Percentiles rank a stretch among this genome's conserved stretches.
These are phyloP conservation scores for Sebastes hubbsi DNA, from an alignment of 2,797 vertebrate genomes.

Conservation along the genomic window DNA sequence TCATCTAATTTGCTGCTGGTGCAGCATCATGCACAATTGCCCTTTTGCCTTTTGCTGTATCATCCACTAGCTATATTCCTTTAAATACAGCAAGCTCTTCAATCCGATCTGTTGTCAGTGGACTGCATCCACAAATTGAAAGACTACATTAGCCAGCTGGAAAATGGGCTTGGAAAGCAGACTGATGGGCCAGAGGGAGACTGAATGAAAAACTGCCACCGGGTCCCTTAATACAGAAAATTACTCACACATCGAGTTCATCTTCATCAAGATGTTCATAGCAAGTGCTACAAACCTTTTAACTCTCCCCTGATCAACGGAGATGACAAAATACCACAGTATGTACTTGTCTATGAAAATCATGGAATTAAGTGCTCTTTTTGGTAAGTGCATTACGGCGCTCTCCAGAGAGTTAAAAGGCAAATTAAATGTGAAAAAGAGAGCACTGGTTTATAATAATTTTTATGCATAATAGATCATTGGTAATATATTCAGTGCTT, in stretches of 20 bases:
- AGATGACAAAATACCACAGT: slow-evolving; percentile 35
- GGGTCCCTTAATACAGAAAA: slow-evolving; percentile 46
- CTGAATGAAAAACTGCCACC: slow-evolving; percentile 36
- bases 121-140: slow-evolving; percentile 36
- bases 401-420: slow-evolving; percentile 48
- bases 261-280: slow-evolving; percentile 56
- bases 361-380: slow-evolving; percentile 46
- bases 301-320: slow-evolving; percentile 31
- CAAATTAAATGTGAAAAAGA: slow-evolving; percentile 44
- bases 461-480: slow-evolving; percentile 51
- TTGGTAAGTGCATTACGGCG: slow-evolving; percentile 43
- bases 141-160: slow-evolving; percentile 39
- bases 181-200: slow-evolving; percentile 43
- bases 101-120: slow-evolving; percentile 5
- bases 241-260: slow-evolving; percentile 37
- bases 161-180: slow-evolving; percentile 39
- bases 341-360: slow-evolving; percentile 37
- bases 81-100: slow-evolving; percentile 11
- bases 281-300: slow-evolving; percentile 47
- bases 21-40: background rate
- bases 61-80: background rate
- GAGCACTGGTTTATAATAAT: slow-evolving; percentile 48
- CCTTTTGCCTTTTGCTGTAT: background rate
- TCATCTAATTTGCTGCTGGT: background rate
- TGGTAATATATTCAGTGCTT: slow-evolving; percentile 37